Conservation (phyloP, 2,113 vertebrate genomes). For the Neolamprologus hecqui region DNA sequence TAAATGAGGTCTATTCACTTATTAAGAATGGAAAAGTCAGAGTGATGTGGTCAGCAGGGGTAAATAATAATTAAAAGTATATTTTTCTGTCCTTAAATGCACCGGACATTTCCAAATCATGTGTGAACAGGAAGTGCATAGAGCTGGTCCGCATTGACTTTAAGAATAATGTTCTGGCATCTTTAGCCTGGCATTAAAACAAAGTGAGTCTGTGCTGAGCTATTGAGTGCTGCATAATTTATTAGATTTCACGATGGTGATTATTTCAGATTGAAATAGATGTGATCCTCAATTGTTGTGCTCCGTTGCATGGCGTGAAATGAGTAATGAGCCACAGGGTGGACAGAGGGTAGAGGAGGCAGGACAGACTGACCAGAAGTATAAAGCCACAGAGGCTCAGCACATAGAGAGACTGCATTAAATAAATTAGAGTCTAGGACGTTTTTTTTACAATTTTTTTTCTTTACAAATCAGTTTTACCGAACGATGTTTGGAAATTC, state of each 20-base stretch:
- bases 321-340: constrained; percentile 40
- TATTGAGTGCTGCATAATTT: constrained; percentile 53
- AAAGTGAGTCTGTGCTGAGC: constrained; percentile 1
- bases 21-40: neutral
- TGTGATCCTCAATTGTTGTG: constrained; percentile 52
- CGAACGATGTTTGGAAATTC: neutral
- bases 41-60: neutral
- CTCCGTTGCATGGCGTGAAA: constrained; percentile 28
- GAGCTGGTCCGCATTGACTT: constrained; percentile 25
- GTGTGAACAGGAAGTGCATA: neutral
- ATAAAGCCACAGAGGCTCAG: neutral
- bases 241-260: constrained; percentile 52
- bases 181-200: constrained; percentile 47
- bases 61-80: neutral
- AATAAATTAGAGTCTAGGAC: neutral
- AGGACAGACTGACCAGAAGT: constrained; percentile 10
- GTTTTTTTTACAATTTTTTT: neutral
- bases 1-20: neutral
- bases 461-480: neutral
- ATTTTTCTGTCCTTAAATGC: neutral
- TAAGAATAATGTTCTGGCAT: constrained; percentile 39
- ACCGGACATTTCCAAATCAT: neutral
- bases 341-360: neutral
- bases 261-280: constrained; percentile 63
- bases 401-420: neutral